Conservation (phyloP, 2,113 vertebrate genomes). For the Trematomus loennbergii region DNA sequence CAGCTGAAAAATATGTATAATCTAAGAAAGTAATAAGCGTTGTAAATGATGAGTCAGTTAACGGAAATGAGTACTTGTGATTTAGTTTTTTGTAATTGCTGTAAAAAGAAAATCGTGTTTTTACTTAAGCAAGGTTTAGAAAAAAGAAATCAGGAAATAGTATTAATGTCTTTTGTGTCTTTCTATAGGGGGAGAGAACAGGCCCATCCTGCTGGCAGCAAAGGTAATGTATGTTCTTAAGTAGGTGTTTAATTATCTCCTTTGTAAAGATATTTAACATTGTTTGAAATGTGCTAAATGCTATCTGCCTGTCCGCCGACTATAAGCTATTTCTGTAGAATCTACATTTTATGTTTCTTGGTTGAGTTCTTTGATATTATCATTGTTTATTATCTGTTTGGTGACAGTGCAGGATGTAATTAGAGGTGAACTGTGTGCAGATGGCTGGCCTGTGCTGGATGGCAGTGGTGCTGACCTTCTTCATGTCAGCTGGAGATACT, state of each 20-base stretch:
- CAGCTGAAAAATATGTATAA: too few relatives aligned
- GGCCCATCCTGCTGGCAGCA: background rate
- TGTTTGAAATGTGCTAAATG: background rate
- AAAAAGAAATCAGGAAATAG: too few relatives aligned
- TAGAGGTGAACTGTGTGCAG: slow-evolving; percentile 3
- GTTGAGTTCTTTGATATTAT: too few relatives aligned
- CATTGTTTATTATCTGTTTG: background rate
- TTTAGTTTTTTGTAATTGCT: too few relatives aligned
- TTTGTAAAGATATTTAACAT: background rate
- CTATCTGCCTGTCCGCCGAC: background rate
- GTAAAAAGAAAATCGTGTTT: too few relatives aligned
- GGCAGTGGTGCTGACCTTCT: slow-evolving; percentile 6
- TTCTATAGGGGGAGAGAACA: background rate
- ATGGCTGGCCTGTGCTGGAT: too few relatives aligned
- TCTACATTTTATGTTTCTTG: background rate
- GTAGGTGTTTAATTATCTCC: background rate
- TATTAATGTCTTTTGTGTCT: background rate
- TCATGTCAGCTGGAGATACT: slow-evolving; percentile 6
- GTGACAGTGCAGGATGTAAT: background rate
- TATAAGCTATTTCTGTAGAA: background rate
- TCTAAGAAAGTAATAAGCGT: too few relatives aligned
- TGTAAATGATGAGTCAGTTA: too few relatives aligned
- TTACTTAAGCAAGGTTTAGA: too few relatives aligned
- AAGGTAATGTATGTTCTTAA: too few relatives aligned
- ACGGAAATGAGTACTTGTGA: too few relatives aligned